Conservation (phyloP, 2,113 vertebrate species). For the Symphodus melops region DNA sequence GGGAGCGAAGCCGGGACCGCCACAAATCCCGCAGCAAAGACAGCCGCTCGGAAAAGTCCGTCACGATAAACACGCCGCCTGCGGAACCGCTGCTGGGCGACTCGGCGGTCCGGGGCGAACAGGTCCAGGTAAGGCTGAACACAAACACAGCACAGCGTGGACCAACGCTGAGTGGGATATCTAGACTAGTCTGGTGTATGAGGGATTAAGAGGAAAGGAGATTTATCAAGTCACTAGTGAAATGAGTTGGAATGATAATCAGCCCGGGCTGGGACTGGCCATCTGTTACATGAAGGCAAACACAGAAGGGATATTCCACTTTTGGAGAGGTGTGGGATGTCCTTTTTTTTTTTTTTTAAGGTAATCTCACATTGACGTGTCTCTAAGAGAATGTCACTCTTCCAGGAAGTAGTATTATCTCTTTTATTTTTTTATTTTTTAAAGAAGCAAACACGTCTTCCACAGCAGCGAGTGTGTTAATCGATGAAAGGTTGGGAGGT, state of each 20-base stretch:
- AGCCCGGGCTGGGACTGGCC: slow-evolving; percentile 41
- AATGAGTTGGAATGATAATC: slow-evolving; percentile 57
- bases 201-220: slow-evolving; percentile 54
- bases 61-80: slow-evolving; percentile 92
- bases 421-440: background rate
- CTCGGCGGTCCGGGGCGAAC: slow-evolving; percentile 83
- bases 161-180: background rate
- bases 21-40: slow-evolving; percentile 94
- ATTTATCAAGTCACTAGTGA: slow-evolving; percentile 43
- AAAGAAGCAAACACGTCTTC: background rate
- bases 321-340: background rate
- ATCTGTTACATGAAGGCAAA: slow-evolving; percentile 65
- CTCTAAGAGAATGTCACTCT: too few species aligned
- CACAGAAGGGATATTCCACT: slow-evolving; percentile 56
- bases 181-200: slow-evolving; percentile 20
- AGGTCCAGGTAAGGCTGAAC: slow-evolving; percentile 86
- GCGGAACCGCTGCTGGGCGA: slow-evolving; percentile 90
- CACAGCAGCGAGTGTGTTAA: background rate
- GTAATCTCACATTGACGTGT: background rate
- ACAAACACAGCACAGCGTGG: background rate
- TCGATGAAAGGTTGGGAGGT: background rate
- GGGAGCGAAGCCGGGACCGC: slow-evolving; percentile 90
- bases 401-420: too few species aligned
- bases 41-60: slow-evolving; percentile 92
- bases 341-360: slow-evolving; percentile 12